Base-by-base conservation (phyloP, 2,888 invertebrate genomes). In the Monoplex corrugatus region DNA sequence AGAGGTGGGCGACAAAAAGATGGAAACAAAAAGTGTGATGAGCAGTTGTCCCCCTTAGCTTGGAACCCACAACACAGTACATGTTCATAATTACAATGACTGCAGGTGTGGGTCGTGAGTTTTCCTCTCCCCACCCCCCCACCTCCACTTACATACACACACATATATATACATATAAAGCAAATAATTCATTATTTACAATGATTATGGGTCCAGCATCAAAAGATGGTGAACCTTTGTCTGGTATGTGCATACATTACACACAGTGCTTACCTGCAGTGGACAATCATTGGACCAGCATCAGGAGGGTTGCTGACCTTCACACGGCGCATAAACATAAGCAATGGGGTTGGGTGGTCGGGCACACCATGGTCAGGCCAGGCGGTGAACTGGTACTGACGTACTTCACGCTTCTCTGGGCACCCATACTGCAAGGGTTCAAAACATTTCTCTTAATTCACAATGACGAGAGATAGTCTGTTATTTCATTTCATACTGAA, bases 291-390 rank as follows among this genome's bases (percentile, higher is more conserved):
- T 0, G 99, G 99, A 0, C 99, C 99, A 80, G 98, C 98, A 92
- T 99, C 99, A 6, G 97, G 97, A 0, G 98, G 98, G 90, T 98
- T 96, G 90, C 95, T 94, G 72, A 95, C 93, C 92, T 98, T 98
- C 32, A 99, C 99, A 90, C 99, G 97, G 88, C 98, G 97, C 95
- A 99, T 97, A 96, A 99, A 99, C 96, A 99, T 98, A 92, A 99
- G 97, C 97, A 99, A 99, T 0, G 99, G 99, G 0, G 99, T 99
- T 0, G 99, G 99, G 96, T 99, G 99, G 96, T 99, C 99, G 2
- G 99, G 99, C 3, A 99, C 99, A 1, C 97, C 99, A 95, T 99
- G 99, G 96, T 99, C 99, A 0, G 99, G 99, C 99, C 99, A 99
- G 6, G 99, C 99, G 0, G 99, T 99, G 96, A 99, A 99, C 96